Evolutionary conservation across 2,113 vertebrate genomes (phyloP).

Genomic region (Callospermophilus lateralis): DNA sequence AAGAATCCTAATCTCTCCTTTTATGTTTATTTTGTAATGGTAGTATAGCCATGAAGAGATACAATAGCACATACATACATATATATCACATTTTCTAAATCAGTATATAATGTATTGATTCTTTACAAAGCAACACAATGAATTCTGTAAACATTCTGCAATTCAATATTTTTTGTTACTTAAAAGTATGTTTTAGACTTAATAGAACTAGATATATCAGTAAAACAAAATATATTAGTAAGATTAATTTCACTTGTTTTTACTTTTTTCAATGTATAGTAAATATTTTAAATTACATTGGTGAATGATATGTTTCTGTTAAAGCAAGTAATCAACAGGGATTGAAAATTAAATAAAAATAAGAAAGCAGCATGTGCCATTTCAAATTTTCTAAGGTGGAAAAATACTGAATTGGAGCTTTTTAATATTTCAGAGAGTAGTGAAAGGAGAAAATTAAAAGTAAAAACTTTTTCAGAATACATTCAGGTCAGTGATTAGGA

Average conservation of each 20-base stretch:
- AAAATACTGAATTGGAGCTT: constrained; percentile 37
- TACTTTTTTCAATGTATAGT: constrained; percentile 1
- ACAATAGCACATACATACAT: too few relatives aligned
- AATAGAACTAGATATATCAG: background rate
- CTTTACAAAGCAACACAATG: constrained; percentile 1
- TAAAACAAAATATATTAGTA: constrained; percentile 21
- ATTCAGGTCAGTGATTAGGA: constrained; percentile 25
- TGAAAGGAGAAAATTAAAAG: constrained; percentile 46
- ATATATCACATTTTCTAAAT: background rate
- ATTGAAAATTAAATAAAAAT: background rate
- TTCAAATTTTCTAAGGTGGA: constrained; percentile 28
- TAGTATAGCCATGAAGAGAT: background rate
- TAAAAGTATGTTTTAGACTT: constrained; percentile 21
- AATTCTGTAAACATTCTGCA: background rate
- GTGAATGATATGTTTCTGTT: background rate
- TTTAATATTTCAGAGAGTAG: constrained; percentile 30
- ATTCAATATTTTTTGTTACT: background rate
- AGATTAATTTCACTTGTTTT: background rate
- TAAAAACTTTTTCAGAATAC: constrained; percentile 31
- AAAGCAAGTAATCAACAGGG: background rate
- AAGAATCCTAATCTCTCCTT: background rate
- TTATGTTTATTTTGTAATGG: background rate
- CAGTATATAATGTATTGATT: background rate
- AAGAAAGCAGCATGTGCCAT: background rate
- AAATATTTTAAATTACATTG: background rate